phyloP scores from a whole-genome alignment of 2,113 vertebrate species.

The Telmatochromis bifrenatus region DNA sequence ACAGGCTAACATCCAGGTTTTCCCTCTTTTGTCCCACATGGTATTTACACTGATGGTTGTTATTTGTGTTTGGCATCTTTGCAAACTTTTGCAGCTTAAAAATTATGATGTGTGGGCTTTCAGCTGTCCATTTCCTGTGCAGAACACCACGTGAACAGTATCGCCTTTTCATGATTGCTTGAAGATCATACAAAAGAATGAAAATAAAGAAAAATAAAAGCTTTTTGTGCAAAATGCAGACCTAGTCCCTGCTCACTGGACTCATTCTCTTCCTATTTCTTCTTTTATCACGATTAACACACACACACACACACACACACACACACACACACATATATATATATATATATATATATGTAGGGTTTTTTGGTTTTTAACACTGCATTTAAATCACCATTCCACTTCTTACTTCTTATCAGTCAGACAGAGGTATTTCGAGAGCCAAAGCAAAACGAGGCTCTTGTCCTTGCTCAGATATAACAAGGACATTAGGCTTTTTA shows the following conservation, averaged over 20 bases:
- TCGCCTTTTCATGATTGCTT: background rate
- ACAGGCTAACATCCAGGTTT: background rate
- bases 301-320: background rate
- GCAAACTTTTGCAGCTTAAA: background rate
- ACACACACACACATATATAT: background rate
- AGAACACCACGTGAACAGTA: background rate
- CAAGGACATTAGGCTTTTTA: background rate
- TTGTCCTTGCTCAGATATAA: background rate
- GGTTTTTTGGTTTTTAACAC: background rate
- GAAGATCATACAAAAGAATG: background rate
- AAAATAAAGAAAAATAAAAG: background rate
- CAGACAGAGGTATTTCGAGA: background rate
- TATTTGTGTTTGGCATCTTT: background rate
- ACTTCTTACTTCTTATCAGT: background rate
- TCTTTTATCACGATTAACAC: background rate
- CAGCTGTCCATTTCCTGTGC: background rate
- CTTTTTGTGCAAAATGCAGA: background rate
- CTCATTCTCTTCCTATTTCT: background rate
- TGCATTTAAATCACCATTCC: background rate
- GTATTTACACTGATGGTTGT: background rate
- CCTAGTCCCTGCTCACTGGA: background rate
- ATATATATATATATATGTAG: rapidly evolving
- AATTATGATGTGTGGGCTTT: background rate
- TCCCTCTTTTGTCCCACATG: background rate
- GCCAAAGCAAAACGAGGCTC: background rate